These are phyloP conservation scores for Drosophila aldrichi DNA, from an alignment of 2,888 invertebrate species.

Conservation along the genomic window DNA sequence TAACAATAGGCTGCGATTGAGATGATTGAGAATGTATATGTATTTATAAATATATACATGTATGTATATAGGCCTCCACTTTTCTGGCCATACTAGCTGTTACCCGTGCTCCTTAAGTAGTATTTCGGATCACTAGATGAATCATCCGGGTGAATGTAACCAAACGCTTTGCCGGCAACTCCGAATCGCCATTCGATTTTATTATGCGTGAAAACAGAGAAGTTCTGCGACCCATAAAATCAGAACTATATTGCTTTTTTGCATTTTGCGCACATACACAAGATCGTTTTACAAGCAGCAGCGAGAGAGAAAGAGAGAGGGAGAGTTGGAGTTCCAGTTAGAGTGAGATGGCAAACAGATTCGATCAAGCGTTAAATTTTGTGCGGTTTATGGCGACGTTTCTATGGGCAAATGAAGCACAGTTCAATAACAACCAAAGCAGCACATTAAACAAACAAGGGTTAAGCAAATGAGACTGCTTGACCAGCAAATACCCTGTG, in stretches of 20 bases:
- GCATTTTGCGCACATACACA: slow-evolving; percentile 48
- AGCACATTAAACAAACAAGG: slow-evolving; percentile 20
- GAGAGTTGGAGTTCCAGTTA: slow-evolving; percentile 5
- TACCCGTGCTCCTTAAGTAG: background rate
- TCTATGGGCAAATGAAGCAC: slow-evolving; percentile 26
- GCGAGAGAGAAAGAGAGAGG: background rate
- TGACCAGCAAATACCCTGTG: background rate
- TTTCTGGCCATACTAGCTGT: background rate
- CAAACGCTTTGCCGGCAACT: slow-evolving; percentile 23
- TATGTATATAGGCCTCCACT: background rate
- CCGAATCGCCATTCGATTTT: slow-evolving; percentile 14
- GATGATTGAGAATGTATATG: background rate
- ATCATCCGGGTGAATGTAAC: slow-evolving; percentile 57
- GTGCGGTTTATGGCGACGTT: slow-evolving; percentile 15
- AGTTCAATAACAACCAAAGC: slow-evolving; percentile 63
- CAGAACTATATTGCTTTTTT: slow-evolving; percentile 41
- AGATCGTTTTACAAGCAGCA: slow-evolving; percentile 58
- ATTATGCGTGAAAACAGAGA: slow-evolving; percentile 28
- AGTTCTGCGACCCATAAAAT: slow-evolving; percentile 47
- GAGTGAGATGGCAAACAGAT: slow-evolving; percentile 19
- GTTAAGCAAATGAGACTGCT: background rate
- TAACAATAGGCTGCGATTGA: background rate
- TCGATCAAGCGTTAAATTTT: slow-evolving; percentile 63
- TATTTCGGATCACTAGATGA: slow-evolving; percentile 25
- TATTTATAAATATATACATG: no score